These are phyloP conservation scores for Aptenodytes patagonicus DNA, from an alignment of 2,113 vertebrate species.

Conservation along the genomic window DNA sequence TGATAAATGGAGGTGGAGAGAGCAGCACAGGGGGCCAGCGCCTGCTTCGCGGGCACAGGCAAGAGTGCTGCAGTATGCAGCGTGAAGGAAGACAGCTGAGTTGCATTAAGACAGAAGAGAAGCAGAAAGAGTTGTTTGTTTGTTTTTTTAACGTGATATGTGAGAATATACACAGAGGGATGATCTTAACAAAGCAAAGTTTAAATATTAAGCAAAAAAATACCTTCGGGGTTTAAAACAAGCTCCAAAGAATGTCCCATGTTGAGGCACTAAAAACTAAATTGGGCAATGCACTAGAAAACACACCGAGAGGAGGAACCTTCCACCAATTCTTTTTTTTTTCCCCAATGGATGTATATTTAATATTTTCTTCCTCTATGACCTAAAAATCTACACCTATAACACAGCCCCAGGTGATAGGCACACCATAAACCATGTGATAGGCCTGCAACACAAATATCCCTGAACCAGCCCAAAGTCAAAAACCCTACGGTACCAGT, in stretches of 20 bases:
- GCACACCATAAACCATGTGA: neutral
- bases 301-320: neutral
- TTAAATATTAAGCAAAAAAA: neutral
- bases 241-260: neutral
- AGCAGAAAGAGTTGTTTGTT: neutral
- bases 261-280: neutral
- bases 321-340: neutral
- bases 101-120: neutral
- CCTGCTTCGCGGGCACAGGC: neutral
- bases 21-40: neutral
- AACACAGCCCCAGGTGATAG: neutral
- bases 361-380: neutral
- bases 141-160: neutral
- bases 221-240: neutral
- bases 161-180: neutral
- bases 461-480: neutral
- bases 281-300: neutral
- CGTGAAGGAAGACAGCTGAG: neutral
- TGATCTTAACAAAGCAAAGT: neutral
- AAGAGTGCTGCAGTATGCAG: neutral
- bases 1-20: neutral
- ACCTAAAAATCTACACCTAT: neutral
- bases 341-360: neutral
- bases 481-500: rapidly evolving
- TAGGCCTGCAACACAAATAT: neutral